phyloP scores from a whole-genome alignment of 2,797 vertebrate genomes.

The Spatula versicolor region DNA sequence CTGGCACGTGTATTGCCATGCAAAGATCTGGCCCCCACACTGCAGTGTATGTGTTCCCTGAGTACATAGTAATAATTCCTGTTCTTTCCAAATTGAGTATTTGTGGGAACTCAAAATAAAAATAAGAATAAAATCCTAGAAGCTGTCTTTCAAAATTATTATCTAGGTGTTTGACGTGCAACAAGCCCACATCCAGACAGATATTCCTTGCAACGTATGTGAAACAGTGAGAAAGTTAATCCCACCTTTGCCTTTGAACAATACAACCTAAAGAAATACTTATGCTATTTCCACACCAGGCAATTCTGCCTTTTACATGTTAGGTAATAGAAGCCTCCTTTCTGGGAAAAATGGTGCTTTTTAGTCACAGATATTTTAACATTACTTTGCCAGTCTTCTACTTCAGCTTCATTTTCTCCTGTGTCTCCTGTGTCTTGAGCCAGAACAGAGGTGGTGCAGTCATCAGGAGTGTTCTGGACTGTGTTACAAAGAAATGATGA shows the following conservation, averaged over 20 bases:
- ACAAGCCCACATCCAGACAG: not conserved
- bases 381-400: not conserved
- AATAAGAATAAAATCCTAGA: not conserved
- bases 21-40: not conserved
- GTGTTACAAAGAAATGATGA: conserved; percentile 19
- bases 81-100: not conserved
- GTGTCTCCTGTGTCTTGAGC: not conserved
- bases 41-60: not conserved
- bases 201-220: not conserved
- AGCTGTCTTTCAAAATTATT: not conserved
- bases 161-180: not conserved
- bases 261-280: not conserved
- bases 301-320: not conserved
- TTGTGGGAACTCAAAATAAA: not conserved
- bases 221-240: not conserved
- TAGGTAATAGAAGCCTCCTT: not conserved
- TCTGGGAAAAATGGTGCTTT: not conserved
- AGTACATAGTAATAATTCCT: not conserved
- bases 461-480: conserved; percentile 7
- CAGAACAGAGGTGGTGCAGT: not conserved
- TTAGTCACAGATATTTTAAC: not conserved
- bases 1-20: fast-evolving
- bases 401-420: not conserved
- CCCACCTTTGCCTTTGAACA: not conserved
- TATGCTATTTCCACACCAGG: not conserved